Evolutionary conservation across 1,140 invertebrate species (phyloP), one percentile per base, ranked within the genome.

Genomic region (Venustaconcha ellipsiformis): DNA sequence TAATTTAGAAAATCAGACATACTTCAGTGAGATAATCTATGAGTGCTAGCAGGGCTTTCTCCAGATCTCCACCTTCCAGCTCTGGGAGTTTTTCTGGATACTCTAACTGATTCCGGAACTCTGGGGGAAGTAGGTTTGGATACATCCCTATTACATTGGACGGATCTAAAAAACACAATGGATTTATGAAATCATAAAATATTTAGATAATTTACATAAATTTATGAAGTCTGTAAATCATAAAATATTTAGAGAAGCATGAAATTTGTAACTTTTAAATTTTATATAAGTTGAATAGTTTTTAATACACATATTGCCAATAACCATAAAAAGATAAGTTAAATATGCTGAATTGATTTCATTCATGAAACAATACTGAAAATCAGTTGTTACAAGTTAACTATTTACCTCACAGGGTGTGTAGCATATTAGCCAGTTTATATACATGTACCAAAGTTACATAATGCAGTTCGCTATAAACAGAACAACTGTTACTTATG

Each of bases 131-230:
- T 60, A 98, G 90, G 87, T 96, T 95, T 4, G 97, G 97, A 91
- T 97, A 99, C 15, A 99, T 89, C 74, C 95, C 94, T 82, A 99
- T 99, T 0, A 99, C 97, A 89, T 98, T 95, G 69, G 95, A 95
- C 0, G 97, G 96, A 92, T 99, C 96, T 92, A 83, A 63, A 76
- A 79, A 60, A 74, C 58, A 79, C 65, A 1, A 57, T 26, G 0
- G 15, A 64, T 37, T 68, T 55, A 18, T 68, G 1, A 68, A 37
- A 68, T 14, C 37, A 68, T n/a, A 5, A 55, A 68, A 55, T 8
- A 55, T 57, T 57, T 5, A 64, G n/a, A 48, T n/a, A n/a, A n/a
- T n/a, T n/a, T n/a, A n/a, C n/a, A n/a, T n/a, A n/a, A n/a, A n/a
- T n/a, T n/a, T n/a, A 18, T 68, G 1, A 57, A 48, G 23, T 14